Evolutionary conservation across 2,888 invertebrate genomes (phyloP).

Genomic region (Sarcophaga variegata): DNA sequence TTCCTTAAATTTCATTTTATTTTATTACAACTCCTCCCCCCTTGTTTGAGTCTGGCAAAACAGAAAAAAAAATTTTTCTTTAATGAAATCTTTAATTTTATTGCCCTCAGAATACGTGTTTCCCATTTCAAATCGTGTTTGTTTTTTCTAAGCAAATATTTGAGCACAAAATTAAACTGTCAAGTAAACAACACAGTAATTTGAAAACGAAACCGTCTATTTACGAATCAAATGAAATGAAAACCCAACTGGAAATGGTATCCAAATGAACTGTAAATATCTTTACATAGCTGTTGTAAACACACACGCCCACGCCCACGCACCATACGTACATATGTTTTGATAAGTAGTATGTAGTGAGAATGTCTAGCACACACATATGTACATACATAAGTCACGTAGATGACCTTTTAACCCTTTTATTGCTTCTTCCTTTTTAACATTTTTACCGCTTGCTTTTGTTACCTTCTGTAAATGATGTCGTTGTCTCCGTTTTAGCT

Average conservation of each 20-base stretch:
- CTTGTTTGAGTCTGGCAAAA: background rate
- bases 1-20: no score
- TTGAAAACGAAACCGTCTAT: no score
- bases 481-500: no score
- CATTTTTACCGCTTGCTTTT: background rate
- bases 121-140: background rate
- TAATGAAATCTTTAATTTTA: background rate
- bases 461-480: background rate
- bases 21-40: no score
- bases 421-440: constrained; percentile 8
- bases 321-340: background rate
- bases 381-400: constrained; percentile 31
- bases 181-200: constrained; percentile 16
- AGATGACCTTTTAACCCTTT: constrained; percentile 45
- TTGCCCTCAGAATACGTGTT: background rate
- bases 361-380: background rate
- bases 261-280: constrained; percentile 27
- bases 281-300: background rate
- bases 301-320: background rate
- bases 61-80: background rate
- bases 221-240: background rate
- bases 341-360: background rate
- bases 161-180: background rate
- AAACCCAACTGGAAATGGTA: background rate
- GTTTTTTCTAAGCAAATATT: background rate